Conservation (phyloP, 2,113 vertebrate species). For the Saccopteryx leptura region DNA sequence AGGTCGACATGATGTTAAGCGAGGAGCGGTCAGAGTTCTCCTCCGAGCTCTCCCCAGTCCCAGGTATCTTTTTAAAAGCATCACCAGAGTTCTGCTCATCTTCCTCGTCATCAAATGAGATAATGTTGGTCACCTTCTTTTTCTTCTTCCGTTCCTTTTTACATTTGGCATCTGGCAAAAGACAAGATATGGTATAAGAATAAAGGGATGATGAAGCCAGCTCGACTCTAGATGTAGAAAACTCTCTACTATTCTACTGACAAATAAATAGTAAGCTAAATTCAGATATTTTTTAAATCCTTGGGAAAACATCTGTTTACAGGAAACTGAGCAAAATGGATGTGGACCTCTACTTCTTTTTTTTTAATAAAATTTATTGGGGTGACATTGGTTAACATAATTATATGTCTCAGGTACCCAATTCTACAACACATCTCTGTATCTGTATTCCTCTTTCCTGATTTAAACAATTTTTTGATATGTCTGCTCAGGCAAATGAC, state of each 20-base stretch:
- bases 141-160: slow-evolving; percentile 96
- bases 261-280: background rate
- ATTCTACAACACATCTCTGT: no score
- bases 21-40: slow-evolving; percentile 87
- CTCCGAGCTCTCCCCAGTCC: slow-evolving; percentile 87
- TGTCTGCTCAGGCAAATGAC: background rate
- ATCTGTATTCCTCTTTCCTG: no score
- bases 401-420: no score
- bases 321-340: background rate
- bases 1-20: slow-evolving; percentile 77
- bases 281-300: background rate
- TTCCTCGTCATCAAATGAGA: slow-evolving; percentile 97
- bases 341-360: background rate
- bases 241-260: background rate
- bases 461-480: background rate
- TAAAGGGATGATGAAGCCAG: background rate
- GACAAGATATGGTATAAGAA: background rate
- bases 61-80: slow-evolving; percentile 73
- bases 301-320: background rate
- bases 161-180: slow-evolving; percentile 89
- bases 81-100: slow-evolving; percentile 89
- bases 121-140: slow-evolving; percentile 98
- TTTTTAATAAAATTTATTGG: no score
- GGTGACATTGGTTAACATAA: no score
- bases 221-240: background rate